Conservation (phyloP, 2,113 vertebrate genomes). For the Sus scrofa region DNA sequence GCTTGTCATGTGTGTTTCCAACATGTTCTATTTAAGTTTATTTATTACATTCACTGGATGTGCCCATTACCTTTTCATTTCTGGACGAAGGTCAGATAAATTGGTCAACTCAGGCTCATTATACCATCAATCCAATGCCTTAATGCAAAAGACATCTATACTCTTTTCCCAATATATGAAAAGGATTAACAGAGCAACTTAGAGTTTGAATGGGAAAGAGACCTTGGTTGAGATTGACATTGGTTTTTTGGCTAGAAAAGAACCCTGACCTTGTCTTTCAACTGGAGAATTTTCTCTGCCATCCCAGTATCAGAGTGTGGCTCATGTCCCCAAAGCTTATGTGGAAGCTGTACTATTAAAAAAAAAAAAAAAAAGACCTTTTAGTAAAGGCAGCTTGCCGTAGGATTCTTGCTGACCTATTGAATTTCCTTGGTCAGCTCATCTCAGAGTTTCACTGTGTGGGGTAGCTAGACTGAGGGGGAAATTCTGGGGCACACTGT, state of each 20-base stretch:
- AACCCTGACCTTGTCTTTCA: background rate
- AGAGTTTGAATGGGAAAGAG: background rate
- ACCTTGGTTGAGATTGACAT: background rate
- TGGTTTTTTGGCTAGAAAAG: constrained; percentile 19
- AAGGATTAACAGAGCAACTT: background rate
- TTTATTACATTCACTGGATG: constrained; percentile 10
- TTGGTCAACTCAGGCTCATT: background rate
- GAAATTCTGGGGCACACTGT: background rate
- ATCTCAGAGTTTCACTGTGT: background rate
- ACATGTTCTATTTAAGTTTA: background rate
- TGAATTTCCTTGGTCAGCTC: background rate
- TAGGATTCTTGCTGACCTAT: background rate
- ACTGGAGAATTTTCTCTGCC: constrained; percentile 14
- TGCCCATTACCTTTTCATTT: constrained; percentile 27
- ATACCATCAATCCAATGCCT: background rate
- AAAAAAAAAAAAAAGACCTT: constrained; percentile 27
- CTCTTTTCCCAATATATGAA: background rate
- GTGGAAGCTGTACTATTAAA: background rate
- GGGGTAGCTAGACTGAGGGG: background rate
- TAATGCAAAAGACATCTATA: background rate
- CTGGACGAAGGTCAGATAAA: background rate
- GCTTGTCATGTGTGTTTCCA: constrained; percentile 50
- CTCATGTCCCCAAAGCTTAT: background rate
- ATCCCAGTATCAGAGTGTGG: background rate
- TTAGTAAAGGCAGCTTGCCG: background rate